Base-by-base conservation (phyloP, 2,888 invertebrate genomes). In the Anthoptus insignis region DNA sequence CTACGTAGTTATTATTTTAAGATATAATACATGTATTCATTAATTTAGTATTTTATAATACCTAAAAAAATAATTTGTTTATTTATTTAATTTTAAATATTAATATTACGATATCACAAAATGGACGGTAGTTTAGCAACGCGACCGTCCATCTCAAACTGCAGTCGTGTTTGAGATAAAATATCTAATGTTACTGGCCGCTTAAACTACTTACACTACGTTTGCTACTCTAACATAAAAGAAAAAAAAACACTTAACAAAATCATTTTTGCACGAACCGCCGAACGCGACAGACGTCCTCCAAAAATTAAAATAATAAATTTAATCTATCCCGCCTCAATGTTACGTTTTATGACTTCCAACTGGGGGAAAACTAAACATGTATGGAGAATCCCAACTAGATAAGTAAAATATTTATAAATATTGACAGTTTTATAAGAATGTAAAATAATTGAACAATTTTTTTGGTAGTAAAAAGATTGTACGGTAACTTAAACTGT, bases 321-420 rank as follows among this genome's bases (percentile, higher is more conserved):
- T 4, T 32, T 52, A 14, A 42, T 53, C 54, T 34, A 54, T 13
- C 45, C 24, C 61, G 34, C 47, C 22, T 45, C 13, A 37, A 54
- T 22, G 21, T 22, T 53, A 67, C 56, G 71, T 74, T 74, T 73
- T 71, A 74, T 74, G 74, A 74, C 73, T 74, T 74, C 74, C 68
- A 69, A 71, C 60, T 70, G 64, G 63, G 61, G 54, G 50, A 52
- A 22, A 54, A 39, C 27, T 59, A 45, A 53, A 60, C 6, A 42
- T 52, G 54, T 13, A n/a, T 24, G 22, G 29, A 68, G 22, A 42
- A 67, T 66, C 47, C 72, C 70, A 72, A 73, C 71, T 71, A 71
- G 69, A 67, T 42, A 60, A 9, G 42, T 42, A 19, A 16, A 27
- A 2, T 19, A 19, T 39, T 39, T 8, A 19, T 39, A 6, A 5